Conservation (phyloP, 2,888 invertebrate genomes). For the Cryptosula pallasiana region DNA sequence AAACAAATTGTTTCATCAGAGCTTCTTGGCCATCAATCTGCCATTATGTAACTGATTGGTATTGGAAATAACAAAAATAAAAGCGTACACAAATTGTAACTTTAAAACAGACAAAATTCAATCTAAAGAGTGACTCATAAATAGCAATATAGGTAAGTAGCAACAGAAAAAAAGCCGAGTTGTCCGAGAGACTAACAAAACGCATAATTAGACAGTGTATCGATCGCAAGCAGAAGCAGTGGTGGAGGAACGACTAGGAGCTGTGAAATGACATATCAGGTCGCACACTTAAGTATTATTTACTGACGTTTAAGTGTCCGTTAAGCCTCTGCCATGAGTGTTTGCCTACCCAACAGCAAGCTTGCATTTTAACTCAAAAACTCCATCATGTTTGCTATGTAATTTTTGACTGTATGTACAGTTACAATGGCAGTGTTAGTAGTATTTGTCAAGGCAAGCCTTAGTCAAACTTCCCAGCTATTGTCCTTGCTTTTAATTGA, state of each 20-base stretch:
- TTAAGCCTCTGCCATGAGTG: background rate
- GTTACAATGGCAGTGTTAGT: constrained; percentile 22
- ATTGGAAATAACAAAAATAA: too few relatives aligned
- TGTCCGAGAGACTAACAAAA: too few relatives aligned
- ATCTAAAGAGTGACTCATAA: too few relatives aligned
- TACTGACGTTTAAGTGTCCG: background rate
- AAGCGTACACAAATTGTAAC: too few relatives aligned
- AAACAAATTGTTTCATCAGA: too few relatives aligned
- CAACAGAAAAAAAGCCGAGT: too few relatives aligned
- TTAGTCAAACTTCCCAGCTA: constrained; percentile 4
- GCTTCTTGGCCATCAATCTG: too few relatives aligned
- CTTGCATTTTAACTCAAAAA: constrained; percentile 18
- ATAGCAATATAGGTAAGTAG: too few relatives aligned
- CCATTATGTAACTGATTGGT: too few relatives aligned
- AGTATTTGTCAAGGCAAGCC: constrained; percentile 11
- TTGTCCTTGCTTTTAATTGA: background rate
- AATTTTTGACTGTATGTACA: constrained; percentile 23
- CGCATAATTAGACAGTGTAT: background rate
- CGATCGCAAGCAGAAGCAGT: background rate
- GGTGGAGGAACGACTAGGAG: background rate
- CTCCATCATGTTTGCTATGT: constrained; percentile 2
- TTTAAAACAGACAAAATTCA: too few relatives aligned
- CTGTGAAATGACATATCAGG: constrained; percentile 23
- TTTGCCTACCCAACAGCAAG: background rate
- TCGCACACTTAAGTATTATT: constrained; percentile 20